Conservation (phyloP, 2,888 invertebrate species). For the Parochlus steinenii region DNA sequence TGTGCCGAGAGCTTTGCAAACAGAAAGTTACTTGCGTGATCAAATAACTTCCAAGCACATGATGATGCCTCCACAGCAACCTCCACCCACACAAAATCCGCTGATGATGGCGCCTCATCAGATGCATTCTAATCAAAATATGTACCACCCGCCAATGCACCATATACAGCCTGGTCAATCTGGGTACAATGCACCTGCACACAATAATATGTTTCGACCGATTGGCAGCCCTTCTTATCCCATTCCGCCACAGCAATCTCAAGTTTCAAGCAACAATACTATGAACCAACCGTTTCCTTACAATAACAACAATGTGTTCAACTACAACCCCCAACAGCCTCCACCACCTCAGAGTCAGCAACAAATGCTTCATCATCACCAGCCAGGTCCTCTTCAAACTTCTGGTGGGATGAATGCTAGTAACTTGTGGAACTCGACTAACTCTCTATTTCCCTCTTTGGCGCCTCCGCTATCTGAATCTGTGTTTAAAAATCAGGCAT, state of each 20-base stretch:
- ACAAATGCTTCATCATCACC: no score
- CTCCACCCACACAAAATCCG: constrained; percentile 12
- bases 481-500: no score
- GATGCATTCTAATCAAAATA: constrained; percentile 9
- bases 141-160: constrained; percentile 7
- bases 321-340: constrained; percentile 2
- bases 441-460: constrained; percentile 5
- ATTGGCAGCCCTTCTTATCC: constrained; percentile 14
- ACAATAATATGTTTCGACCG: constrained; percentile 17
- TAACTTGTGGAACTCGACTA: constrained; percentile 10
- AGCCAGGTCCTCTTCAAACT: no score
- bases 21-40: constrained; percentile 31
- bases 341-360: no score
- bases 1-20: constrained; percentile 42
- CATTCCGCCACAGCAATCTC: constrained; percentile 11
- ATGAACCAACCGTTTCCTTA: constrained; percentile 5
- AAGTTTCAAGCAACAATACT: constrained; percentile 1
- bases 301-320: neutral
- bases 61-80: constrained; percentile 10
- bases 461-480: no score
- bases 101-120: constrained; percentile 10
- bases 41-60: constrained; percentile 15
- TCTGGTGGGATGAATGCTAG: constrained; percentile 1
- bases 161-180: constrained; percentile 11
- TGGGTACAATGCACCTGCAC: constrained; percentile 17